Evolutionary conservation across 1,140 invertebrate genomes (phyloP).

Genomic region (Batillaria attramentaria): DNA sequence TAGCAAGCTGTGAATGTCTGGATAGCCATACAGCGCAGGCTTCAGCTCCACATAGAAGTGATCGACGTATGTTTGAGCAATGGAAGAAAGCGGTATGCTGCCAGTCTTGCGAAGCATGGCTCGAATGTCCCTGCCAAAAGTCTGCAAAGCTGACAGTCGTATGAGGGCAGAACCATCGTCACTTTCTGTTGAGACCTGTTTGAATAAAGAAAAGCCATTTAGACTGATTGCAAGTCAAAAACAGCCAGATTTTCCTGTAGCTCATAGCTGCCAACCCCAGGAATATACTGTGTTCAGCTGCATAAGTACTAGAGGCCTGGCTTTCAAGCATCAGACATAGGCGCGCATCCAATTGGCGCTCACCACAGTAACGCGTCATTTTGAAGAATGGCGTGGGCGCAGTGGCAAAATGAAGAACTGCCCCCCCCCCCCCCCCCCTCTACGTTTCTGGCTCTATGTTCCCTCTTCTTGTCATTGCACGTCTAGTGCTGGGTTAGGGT

Average conservation of each 20-base stretch:
- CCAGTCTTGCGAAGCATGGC: constrained; percentile 75
- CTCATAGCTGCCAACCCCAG: too few species aligned
- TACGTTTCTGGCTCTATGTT: too few species aligned
- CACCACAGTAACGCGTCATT: too few species aligned
- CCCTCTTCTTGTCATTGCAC: too few species aligned
- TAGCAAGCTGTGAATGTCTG: constrained; percentile 74
- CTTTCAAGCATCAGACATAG: too few species aligned
- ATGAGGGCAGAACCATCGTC: constrained; percentile 69
- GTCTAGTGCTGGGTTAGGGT: too few species aligned
- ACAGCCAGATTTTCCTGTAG: background rate
- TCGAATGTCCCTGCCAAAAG: constrained; percentile 77
- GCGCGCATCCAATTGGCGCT: too few species aligned
- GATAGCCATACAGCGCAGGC: constrained; percentile 76
- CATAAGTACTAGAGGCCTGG: too few species aligned
- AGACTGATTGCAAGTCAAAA: background rate
- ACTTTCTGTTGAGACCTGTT: constrained; percentile 38
- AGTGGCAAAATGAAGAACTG: too few species aligned
- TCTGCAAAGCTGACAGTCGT: constrained; percentile 75
- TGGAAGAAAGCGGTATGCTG: constrained; percentile 73
- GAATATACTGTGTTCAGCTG: too few species aligned
- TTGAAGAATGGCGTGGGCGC: too few species aligned
- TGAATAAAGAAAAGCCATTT: background rate
- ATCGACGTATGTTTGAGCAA: constrained; percentile 75
- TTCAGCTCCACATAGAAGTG: constrained; percentile 75
- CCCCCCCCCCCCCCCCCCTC: too few species aligned